These are phyloP conservation scores for Zygothrica quintamaculata DNA, from an alignment of 2,888 invertebrate genomes.

Conservation along the genomic window DNA sequence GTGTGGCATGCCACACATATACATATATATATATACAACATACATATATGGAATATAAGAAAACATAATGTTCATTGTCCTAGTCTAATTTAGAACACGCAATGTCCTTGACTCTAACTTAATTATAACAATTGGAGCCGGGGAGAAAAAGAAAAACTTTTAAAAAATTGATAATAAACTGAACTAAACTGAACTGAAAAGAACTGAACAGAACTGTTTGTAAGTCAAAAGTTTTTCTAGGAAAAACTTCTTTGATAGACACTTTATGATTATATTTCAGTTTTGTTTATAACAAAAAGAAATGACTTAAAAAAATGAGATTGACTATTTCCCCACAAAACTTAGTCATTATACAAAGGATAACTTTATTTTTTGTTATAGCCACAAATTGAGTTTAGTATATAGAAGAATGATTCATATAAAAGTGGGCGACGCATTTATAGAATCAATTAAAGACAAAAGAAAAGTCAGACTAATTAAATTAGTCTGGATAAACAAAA, in stretches of 20 bases:
- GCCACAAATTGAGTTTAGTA: no score
- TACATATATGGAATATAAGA: constrained; percentile 9
- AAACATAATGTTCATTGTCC: constrained; percentile 27
- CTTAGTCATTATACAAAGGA: no score
- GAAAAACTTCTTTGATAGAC: constrained; percentile 2
- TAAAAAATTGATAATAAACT: constrained; percentile 1
- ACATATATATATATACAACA: constrained; percentile 12
- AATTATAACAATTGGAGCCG: constrained; percentile 17
- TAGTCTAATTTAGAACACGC: constrained; percentile 35
- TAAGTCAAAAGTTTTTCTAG: not conserved
- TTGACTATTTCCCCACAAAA: no score
- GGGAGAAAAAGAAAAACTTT: not conserved
- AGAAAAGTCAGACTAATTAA: not conserved
- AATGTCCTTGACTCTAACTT: constrained; percentile 18
- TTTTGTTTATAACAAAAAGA: no score
- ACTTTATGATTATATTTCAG: not conserved
- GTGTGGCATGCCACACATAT: constrained; percentile 18
- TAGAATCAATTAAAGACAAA: not conserved
- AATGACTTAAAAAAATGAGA: no score
- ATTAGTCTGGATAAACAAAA: not conserved
- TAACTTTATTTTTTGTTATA: no score
- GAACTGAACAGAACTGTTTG: not conserved
- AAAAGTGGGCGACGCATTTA: not conserved
- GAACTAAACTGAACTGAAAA: not conserved
- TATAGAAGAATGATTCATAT: no score